phyloP scores from a whole-genome alignment of 2,888 invertebrate species.

The Andrena haemorrhoa region DNA sequence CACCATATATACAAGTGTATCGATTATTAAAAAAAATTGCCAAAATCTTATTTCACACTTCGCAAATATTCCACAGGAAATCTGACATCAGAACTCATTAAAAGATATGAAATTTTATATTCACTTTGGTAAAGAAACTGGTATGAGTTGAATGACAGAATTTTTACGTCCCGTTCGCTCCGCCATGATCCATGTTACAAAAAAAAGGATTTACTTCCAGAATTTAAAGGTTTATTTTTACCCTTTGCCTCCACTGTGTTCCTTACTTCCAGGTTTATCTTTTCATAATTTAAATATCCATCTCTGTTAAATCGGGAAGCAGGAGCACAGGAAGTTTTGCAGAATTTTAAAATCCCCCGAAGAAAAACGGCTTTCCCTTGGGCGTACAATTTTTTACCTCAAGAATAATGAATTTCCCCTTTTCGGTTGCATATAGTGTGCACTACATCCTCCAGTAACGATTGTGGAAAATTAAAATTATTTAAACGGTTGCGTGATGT shows the following conservation, averaged over 20 bases:
- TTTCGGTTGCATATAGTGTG: neutral
- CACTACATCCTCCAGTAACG: neutral
- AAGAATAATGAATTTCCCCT: conserved; percentile 9
- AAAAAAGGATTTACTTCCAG: neutral
- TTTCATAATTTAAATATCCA: conserved; percentile 45
- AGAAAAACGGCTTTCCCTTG: neutral
- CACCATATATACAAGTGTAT: too few species aligned
- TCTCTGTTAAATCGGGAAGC: conserved; percentile 31
- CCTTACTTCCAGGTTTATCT: conserved; percentile 29
- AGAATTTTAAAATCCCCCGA: conserved; percentile 21
- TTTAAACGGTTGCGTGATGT: neutral
- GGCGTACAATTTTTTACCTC: conserved; percentile 1
- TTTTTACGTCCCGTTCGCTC: neutral
- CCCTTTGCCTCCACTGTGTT: conserved; percentile 4
- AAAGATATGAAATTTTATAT: conserved; percentile 3
- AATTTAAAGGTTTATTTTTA: conserved; percentile 18
- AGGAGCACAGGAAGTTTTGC: conserved; percentile 6
- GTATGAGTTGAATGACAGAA: neutral
- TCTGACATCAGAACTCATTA: neutral
- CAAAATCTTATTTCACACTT: neutral
- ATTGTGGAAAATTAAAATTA: neutral
- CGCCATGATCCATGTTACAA: neutral
- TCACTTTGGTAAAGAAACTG: neutral
- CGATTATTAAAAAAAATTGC: neutral
- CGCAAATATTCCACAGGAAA: conserved; percentile 1